Evolutionary conservation across 2,888 invertebrate genomes (phyloP).

Genomic region (Acleris cristana): DNA sequence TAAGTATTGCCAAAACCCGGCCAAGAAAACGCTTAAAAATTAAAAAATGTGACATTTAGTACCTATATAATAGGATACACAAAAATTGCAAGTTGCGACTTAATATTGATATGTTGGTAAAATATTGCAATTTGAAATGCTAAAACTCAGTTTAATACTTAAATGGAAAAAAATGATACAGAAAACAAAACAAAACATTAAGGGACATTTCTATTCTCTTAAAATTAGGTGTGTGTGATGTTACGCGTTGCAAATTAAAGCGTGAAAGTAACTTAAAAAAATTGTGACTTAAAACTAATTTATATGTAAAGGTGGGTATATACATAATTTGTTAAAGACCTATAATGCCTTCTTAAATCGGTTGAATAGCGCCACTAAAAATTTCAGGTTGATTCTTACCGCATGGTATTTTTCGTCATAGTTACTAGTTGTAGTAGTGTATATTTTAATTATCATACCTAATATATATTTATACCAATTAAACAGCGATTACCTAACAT

Average conservation of each 20-base stretch:
- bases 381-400: conserved; percentile 66
- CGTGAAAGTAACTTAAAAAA: conserved; percentile 23
- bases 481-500: conserved; percentile 48
- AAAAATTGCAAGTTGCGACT: not conserved
- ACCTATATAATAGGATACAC: no score
- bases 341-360: conserved; percentile 43
- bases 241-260: conserved; percentile 30
- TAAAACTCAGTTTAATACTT: not conserved
- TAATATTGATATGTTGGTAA: conserved; percentile 30
- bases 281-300: conserved; percentile 29
- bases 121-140: conserved; percentile 19
- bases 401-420: conserved; percentile 58
- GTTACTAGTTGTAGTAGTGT: conserved; percentile 41
- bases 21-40: conserved; percentile 1
- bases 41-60: no score
- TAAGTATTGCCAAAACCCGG: conserved; percentile 27
- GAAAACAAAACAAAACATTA: not conserved
- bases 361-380: conserved; percentile 51
- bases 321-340: conserved; percentile 8
- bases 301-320: conserved; percentile 35
- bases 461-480: conserved; percentile 42
- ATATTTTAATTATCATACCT: conserved; percentile 52
- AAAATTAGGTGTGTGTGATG: conserved; percentile 15
- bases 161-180: not conserved
- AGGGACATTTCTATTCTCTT: conserved; percentile 1